Evolutionary conservation across 2,113 vertebrate genomes (phyloP).

Genomic region (Andinoacara biseriatus): DNA sequence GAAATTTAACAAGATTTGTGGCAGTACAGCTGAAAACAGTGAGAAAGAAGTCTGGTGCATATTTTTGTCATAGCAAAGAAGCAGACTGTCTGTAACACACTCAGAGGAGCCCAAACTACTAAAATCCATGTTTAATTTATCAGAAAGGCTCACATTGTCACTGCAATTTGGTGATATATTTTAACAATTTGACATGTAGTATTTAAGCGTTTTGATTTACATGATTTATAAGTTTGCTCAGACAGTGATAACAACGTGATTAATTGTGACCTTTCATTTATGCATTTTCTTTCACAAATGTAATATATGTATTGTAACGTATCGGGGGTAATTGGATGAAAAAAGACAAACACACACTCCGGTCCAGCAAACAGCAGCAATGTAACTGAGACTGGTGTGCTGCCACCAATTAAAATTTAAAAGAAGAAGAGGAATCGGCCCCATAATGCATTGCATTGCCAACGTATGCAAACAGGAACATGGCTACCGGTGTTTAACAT

Average conservation of each 20-base stretch:
- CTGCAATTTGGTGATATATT: neutral
- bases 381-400: neutral
- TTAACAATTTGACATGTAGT: neutral
- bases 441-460: constrained; percentile 76
- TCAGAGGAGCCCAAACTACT: neutral
- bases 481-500: constrained; percentile 71
- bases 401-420: neutral
- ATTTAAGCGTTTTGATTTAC: neutral
- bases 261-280: neutral
- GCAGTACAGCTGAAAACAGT: neutral
- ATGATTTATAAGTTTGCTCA: neutral
- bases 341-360: neutral
- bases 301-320: neutral
- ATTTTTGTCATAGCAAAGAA: neutral
- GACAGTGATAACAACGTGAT: neutral
- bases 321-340: neutral
- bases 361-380: neutral
- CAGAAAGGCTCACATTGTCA: neutral
- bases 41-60: neutral
- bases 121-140: neutral
- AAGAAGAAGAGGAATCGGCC: neutral
- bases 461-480: constrained; percentile 81
- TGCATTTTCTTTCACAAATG: neutral
- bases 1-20: neutral
- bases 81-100: too few species aligned